phyloP scores from a whole-genome alignment of 2,888 invertebrate genomes.

The Caprella mutica region DNA sequence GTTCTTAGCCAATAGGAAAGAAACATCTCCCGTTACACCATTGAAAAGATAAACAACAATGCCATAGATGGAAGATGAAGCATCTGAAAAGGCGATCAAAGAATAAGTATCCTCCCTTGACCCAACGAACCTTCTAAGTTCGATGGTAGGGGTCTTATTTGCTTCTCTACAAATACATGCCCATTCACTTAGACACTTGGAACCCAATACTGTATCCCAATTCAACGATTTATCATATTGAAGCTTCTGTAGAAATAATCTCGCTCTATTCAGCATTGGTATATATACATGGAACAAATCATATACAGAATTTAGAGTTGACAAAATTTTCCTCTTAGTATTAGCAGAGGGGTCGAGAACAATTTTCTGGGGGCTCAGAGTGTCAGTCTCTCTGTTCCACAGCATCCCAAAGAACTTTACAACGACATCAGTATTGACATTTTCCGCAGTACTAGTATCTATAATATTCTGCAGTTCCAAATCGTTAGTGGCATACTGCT shows the following conservation, averaged over 20 bases:
- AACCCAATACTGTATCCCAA: background rate
- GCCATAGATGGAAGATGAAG: background rate
- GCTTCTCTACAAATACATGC: background rate
- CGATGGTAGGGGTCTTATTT: background rate
- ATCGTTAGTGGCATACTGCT: too few species aligned
- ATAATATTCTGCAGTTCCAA: too few species aligned
- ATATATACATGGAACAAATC: background rate
- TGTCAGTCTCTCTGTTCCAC: background rate
- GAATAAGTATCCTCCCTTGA: background rate
- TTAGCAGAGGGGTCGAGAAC: background rate
- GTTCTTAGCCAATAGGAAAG: slow-evolving; percentile 2
- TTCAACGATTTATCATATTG: background rate
- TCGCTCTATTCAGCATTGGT: background rate
- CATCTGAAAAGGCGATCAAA: slow-evolving; percentile 3
- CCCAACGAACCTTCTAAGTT: background rate
- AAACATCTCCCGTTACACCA: background rate
- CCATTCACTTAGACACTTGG: background rate
- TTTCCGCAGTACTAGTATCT: too few species aligned
- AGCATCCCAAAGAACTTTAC: background rate
- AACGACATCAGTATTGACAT: too few species aligned
- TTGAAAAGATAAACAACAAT: background rate
- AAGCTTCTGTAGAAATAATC: background rate
- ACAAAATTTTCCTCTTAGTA: background rate
- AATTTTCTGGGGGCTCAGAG: background rate
- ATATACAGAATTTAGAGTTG: background rate